Evolutionary conservation across 2,797 vertebrate species (phyloP).

Genomic region (Rallus crepitans): DNA sequence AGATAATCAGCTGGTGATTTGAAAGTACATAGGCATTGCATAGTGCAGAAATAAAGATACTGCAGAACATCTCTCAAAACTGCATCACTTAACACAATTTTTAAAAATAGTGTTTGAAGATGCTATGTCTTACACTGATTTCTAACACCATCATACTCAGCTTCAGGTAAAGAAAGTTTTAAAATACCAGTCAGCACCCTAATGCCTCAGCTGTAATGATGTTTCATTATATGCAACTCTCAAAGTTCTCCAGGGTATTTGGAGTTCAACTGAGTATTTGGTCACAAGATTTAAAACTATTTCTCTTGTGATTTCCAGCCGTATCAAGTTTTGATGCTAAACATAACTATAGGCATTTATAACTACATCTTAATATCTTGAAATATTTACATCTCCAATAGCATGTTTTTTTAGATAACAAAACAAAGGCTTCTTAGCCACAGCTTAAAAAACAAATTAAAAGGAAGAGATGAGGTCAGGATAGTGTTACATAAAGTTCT

Average conservation of each 20-base stretch:
- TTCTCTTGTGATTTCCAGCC: neutral
- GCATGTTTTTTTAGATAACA: neutral
- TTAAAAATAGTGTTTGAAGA: neutral
- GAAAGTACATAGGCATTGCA: neutral
- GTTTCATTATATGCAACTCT: neutral
- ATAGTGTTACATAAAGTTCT: neutral
- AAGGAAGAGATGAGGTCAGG: neutral
- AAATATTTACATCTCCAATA: neutral
- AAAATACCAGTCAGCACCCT: neutral
- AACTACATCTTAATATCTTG: neutral
- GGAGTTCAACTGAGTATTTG: neutral
- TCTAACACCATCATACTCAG: neutral
- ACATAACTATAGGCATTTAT: neutral
- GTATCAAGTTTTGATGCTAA: neutral
- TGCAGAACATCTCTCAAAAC: neutral
- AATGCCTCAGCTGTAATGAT: neutral
- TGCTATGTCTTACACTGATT: neutral
- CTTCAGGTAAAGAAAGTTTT: neutral
- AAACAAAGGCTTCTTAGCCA: neutral
- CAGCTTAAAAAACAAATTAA: neutral
- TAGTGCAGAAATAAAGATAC: neutral
- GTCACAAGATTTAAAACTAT: neutral
- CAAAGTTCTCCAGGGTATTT: neutral
- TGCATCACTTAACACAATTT: neutral
- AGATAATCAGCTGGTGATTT: neutral